phyloP scores from a whole-genome alignment of 2,888 invertebrate genomes.

The Lycia hirtaria region DNA sequence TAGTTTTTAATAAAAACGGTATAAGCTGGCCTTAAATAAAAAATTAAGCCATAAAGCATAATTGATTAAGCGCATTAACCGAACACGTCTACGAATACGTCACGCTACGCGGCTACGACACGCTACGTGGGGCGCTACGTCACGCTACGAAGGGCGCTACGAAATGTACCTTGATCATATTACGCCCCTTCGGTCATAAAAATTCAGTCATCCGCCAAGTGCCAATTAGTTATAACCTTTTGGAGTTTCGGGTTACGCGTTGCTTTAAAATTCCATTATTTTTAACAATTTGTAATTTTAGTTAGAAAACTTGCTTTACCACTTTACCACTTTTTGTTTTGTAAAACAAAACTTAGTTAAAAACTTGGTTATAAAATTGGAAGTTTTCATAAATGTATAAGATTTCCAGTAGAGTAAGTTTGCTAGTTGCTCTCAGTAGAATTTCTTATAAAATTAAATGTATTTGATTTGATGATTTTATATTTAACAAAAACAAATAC shows the following conservation, averaged over 20 bases:
- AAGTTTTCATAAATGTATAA: slow-evolving; percentile 1
- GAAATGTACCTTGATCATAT: background rate
- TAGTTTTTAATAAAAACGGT: background rate
- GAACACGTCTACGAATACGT: background rate
- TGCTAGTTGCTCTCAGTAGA: background rate
- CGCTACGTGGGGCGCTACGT: slow-evolving; percentile 6
- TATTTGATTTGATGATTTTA: too few relatives aligned
- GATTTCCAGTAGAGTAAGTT: slow-evolving; percentile 5
- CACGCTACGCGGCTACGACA: slow-evolving; percentile 3
- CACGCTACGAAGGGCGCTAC: slow-evolving; percentile 6
- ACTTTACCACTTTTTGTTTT: background rate
- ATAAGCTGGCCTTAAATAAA: background rate
- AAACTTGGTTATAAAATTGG: slow-evolving; percentile 2
- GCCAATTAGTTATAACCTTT: background rate
- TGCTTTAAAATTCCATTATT: background rate
- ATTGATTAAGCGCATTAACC: slow-evolving; percentile 12
- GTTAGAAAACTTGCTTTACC: slow-evolving; percentile 1
- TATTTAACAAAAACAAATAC: too few relatives aligned
- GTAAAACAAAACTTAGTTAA: background rate
- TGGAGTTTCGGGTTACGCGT: background rate
- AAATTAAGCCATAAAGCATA: slow-evolving; percentile 7
- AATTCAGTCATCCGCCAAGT: background rate
- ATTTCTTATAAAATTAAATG: too few relatives aligned
- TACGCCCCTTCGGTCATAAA: slow-evolving; percentile 12
- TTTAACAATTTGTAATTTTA: background rate